These are phyloP conservation scores for Nibea albiflora DNA, from an alignment of 2,113 vertebrate genomes.

Conservation along the genomic window DNA sequence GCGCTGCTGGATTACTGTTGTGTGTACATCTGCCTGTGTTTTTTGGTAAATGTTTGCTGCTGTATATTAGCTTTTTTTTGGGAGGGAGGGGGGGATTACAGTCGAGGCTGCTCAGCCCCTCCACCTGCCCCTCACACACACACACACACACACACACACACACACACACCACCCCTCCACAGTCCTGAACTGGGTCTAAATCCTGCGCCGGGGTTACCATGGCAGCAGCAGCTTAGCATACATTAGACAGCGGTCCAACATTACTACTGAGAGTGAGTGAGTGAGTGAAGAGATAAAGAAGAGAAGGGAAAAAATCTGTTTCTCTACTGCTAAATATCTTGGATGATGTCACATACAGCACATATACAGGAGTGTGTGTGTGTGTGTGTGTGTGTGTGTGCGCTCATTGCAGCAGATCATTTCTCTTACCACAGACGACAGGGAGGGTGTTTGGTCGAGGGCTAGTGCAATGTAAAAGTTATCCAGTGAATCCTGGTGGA, in stretches of 20 bases:
- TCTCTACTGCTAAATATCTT: neutral
- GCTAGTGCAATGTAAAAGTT: conserved; percentile 28
- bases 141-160: conserved; percentile 8
- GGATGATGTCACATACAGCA: conserved; percentile 20
- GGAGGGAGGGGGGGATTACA: conserved; percentile 55
- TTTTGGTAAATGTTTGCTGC: conserved; percentile 14
- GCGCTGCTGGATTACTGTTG: too few relatives aligned
- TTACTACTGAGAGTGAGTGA: conserved; percentile 62
- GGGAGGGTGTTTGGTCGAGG: neutral
- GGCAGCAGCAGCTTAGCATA: conserved; percentile 86
- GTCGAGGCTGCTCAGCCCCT: conserved; percentile 57
- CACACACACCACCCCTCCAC: conserved; percentile 8
- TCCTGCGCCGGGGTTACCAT: conserved; percentile 82
- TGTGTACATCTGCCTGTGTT: conserved; percentile 30
- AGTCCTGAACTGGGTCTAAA: conserved; percentile 78
- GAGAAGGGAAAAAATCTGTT: neutral
- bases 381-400: neutral
- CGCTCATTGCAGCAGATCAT: conserved; percentile 24
- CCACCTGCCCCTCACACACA: conserved; percentile 40
- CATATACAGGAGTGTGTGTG: neutral
- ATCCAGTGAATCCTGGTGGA: conserved; percentile 14
- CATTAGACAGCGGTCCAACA: conserved; percentile 81
- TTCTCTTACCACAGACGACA: conserved; percentile 4
- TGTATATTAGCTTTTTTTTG: conserved; percentile 42
- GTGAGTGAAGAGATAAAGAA: neutral